Evolutionary conservation across 2,888 invertebrate species (phyloP).

Genomic region (Sphecodes monilicornis): DNA sequence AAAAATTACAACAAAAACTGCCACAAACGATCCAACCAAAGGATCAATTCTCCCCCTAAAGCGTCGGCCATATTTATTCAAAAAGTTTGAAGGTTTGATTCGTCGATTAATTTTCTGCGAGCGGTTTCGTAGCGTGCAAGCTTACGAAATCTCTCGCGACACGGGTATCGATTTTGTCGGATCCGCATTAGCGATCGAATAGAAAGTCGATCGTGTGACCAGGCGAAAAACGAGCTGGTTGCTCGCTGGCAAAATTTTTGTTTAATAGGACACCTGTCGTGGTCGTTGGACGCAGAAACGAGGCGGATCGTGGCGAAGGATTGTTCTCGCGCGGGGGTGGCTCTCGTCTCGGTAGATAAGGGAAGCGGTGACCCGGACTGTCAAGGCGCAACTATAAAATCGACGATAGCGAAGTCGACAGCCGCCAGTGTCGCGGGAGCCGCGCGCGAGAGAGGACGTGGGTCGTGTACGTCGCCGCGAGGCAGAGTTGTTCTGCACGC

Average conservation of each 20-base stretch:
- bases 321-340: constrained; percentile 21
- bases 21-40: background rate
- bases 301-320: background rate
- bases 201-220: constrained; percentile 11
- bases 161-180: constrained; percentile 7
- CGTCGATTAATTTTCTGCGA: background rate
- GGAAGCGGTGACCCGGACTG: constrained; percentile 59
- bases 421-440: constrained; percentile 74
- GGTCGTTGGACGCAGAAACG: background rate
- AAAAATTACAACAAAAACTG: background rate
- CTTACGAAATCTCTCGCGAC: background rate
- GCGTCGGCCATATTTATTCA: too few species aligned
- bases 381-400: constrained; percentile 69
- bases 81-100: too few species aligned
- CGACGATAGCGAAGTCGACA: constrained; percentile 69
- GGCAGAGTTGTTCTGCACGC: constrained; percentile 25
- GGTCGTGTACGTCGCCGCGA: constrained; percentile 61
- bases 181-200: constrained; percentile 5
- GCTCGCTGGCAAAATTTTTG: background rate
- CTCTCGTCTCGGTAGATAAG: constrained; percentile 60
- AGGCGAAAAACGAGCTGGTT: background rate
- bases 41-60: background rate
- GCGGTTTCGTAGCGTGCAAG: background rate
- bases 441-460: constrained; percentile 70
- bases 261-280: background rate